Evolutionary conservation across 2,888 invertebrate species (phyloP), one percentile per base, ranked within the genome.

Genomic region (Choristoneura rosaceana): DNA sequence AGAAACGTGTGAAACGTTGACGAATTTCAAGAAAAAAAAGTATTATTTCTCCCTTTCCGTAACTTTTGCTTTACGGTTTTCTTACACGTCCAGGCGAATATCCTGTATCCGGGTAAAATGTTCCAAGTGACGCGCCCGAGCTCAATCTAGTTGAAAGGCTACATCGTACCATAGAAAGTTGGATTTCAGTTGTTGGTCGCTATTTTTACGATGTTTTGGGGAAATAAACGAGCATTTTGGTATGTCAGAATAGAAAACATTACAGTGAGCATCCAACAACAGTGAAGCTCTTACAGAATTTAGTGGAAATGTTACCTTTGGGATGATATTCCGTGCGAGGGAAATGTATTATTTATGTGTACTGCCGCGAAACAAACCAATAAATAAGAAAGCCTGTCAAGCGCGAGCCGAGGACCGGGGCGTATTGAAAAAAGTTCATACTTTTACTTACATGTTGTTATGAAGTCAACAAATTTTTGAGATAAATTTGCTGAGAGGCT

Each of bases 261-360:
- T 68, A 71, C 68, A 74, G 71, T 71, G 71, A 70, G 78, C 76
- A 80, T 78, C 78, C 73, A 77, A 77, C 76, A 79, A 76, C 75
- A 71, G 74, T 67, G 76, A 80, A 81, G 84, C 85, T 84, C 82
- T 84, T 82, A 83, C 84, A 83, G 80, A 84, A 84, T 84, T 84
- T 82, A 79, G 79, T 76, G 76, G 73, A 67, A 82, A 85, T 78
- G 79, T 76, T 78, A 80, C 84, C 85, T 80, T 71, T 41, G 85
- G 84, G 84, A 84, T 74, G 75, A 71, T 70, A 73, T 67, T 67
- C 63, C 47, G 55, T 62, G 68, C 63, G 43, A 33, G 59, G 55
- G 58, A 64, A 73, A 73, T 73, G 73, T 73, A 73, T 73, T 73
- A 73, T 73, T 73, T 73, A 73, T 73, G 69, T 73, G 73, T 69